These are phyloP conservation scores for Oscheius sp. DNA, from an alignment of 2,888 invertebrate species.

Conservation along the genomic window DNA sequence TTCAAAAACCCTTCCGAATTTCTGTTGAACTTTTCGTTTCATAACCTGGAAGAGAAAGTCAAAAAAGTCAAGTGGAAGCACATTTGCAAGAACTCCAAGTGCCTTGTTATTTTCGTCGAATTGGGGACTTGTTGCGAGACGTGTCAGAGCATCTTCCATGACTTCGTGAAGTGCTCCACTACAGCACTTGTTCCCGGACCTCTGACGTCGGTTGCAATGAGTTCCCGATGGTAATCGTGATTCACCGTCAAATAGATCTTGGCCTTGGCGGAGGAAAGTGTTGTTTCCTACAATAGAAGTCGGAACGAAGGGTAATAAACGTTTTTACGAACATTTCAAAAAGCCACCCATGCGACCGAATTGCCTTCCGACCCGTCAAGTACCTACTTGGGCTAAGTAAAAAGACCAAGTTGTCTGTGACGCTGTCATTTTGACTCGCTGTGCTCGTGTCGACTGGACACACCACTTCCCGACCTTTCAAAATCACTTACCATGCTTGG, in stretches of 20 bases:
- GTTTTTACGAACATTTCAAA: too few relatives aligned
- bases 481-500: background rate
- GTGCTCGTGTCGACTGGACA: background rate
- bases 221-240: background rate
- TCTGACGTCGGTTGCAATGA: background rate
- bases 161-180: constrained; percentile 41
- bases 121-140: constrained; percentile 40
- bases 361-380: too few relatives aligned
- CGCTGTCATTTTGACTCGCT: too few relatives aligned
- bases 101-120: constrained; percentile 35
- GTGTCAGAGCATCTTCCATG: constrained; percentile 42
- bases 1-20: constrained; percentile 42
- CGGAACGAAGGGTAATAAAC: too few relatives aligned
- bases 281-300: background rate
- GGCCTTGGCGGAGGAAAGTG: constrained; percentile 2
- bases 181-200: constrained; percentile 45
- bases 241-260: background rate
- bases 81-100: constrained; percentile 37
- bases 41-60: constrained; percentile 38
- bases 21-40: constrained; percentile 40
- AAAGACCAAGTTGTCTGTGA: too few relatives aligned
- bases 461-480: background rate
- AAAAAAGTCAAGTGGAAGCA: constrained; percentile 34
- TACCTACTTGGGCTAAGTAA: too few relatives aligned
- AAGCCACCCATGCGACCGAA: too few relatives aligned